Base-by-base conservation (phyloP, 2,888 invertebrate species). In the Cosmopolites sordidus region DNA sequence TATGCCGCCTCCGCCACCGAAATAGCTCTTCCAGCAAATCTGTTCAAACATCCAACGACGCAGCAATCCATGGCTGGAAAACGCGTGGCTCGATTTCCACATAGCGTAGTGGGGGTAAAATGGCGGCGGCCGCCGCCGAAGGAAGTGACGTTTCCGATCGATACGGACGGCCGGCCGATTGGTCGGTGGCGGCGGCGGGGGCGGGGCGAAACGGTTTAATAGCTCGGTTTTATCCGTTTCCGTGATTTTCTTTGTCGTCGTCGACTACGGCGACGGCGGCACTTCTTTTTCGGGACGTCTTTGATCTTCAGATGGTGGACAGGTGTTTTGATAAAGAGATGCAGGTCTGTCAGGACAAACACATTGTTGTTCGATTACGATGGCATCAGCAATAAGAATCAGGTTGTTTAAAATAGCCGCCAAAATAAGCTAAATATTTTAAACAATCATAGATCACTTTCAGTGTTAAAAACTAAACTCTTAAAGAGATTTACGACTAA, bases 81-180 rank as follows among this genome's bases (percentile, higher is more conserved):
- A 37, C 37, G 14, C n/a, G 37, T 37, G 37, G 37, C 11, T 37
- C 11, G 3, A 5, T 4, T 3, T 37, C 37, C 37, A 11, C 37
- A n/a, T n/a, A 11, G 40, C 41, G 37, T n/a, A 27, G 56, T 46
- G 56, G 52, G 56, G 56, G 46, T 48, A 52, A 56, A 52, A 56
- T 56, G 56, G 56, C 56, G 56, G 18, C 56, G 43, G 43, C 37
- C 17, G 33, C 18, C 33, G 45, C 43, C 43, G 45, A 55, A 52
- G 56, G 52, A 56, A 52, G 48, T 56, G 56, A 56, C 56, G 56
- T 56, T 33, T 22, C 39, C 56, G 52, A 56, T 56, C 56, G 56
- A 56, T 56, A 56, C 16, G 29, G 39, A 22, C 40, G 17, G 30
- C 30, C 44, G 38, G 44, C 40, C 37, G 48, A 52, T 52, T 52